Percentiles rank a stretch among this genome's conserved stretches.
Evolutionary conservation across 2,113 vertebrate genomes (phyloP).

Genomic region (Halichoerus grypus): DNA sequence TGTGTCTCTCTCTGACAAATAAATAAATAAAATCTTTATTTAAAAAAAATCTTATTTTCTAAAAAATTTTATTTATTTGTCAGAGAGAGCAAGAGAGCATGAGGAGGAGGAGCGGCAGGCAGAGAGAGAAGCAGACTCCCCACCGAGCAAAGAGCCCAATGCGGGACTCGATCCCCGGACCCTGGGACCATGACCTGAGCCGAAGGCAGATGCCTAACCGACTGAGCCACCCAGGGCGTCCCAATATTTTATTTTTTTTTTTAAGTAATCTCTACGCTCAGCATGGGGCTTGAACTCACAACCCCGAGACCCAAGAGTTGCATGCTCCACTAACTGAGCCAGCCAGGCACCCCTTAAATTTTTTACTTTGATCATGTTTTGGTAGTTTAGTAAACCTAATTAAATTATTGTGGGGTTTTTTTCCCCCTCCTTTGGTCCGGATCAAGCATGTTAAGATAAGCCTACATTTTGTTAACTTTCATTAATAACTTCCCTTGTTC

Average conservation of each 20-base stretch:
- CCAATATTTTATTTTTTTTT: background rate
- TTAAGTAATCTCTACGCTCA: background rate
- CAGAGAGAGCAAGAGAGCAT: too few relatives aligned
- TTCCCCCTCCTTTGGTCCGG: background rate
- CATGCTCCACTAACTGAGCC: background rate
- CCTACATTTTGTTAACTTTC: background rate
- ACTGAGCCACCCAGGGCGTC: background rate
- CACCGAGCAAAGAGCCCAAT: too few relatives aligned
- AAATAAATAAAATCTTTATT: too few relatives aligned
- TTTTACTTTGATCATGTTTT: background rate
- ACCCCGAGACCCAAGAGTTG: background rate
- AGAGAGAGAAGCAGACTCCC: too few relatives aligned
- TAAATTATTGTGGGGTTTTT: background rate
- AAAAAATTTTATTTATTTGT: too few relatives aligned
- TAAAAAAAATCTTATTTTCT: too few relatives aligned
- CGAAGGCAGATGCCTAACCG: background rate
- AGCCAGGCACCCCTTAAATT: background rate
- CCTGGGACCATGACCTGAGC: background rate
- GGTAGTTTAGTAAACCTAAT: background rate
- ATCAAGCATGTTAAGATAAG: background rate
- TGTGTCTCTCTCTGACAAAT: too few relatives aligned
- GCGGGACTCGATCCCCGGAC: background rate
- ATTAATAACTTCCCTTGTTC: background rate
- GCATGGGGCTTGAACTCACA: background rate
- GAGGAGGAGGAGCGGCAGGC: too few relatives aligned